phyloP scores from a whole-genome alignment of 2,113 vertebrate species.

The Ageneiosus marmoratus region DNA sequence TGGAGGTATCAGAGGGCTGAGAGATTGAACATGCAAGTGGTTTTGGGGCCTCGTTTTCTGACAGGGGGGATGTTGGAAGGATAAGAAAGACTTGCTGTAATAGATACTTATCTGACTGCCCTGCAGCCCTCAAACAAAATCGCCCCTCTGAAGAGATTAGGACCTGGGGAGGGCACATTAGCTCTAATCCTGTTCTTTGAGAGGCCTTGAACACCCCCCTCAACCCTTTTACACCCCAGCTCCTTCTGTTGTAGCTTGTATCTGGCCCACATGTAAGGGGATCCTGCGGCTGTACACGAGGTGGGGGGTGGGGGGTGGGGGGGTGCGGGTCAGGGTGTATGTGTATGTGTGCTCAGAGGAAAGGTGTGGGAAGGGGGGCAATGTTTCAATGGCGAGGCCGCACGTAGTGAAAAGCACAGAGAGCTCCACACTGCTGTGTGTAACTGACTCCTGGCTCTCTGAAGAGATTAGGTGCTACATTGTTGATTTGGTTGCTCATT shows the following conservation, averaged over 20 bases:
- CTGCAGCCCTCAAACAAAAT: slow-evolving; percentile 81
- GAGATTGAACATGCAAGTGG: slow-evolving; percentile 71
- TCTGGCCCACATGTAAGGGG: slow-evolving; percentile 68
- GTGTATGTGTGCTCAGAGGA: slow-evolving; percentile 49
- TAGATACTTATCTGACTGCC: slow-evolving; percentile 83
- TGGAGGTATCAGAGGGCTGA: slow-evolving; percentile 72
- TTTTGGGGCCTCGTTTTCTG: slow-evolving; percentile 75
- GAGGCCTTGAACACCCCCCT: slow-evolving; percentile 62
- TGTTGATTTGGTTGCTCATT: slow-evolving; percentile 82
- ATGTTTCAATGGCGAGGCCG: slow-evolving; percentile 70
- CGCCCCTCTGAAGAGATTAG: slow-evolving; percentile 82
- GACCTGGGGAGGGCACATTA: slow-evolving; percentile 83
- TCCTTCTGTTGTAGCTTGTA: slow-evolving; percentile 71
- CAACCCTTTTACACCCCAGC: slow-evolving; percentile 64
- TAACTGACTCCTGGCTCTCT: slow-evolving; percentile 80
- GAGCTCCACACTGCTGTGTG: slow-evolving; percentile 78
- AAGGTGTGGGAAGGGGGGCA: slow-evolving; percentile 48
- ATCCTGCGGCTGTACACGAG: slow-evolving; percentile 71
- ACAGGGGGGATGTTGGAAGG: slow-evolving; percentile 65
- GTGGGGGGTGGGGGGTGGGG: slow-evolving; percentile 55
- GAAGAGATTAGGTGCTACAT: slow-evolving; percentile 81
- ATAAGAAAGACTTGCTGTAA: slow-evolving; percentile 80
- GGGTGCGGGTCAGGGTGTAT: slow-evolving; percentile 58
- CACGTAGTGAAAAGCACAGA: slow-evolving; percentile 76
- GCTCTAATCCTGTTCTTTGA: slow-evolving; percentile 84